phyloP scores from a whole-genome alignment of 2,797 vertebrate genomes.

The Pampus argenteus region DNA sequence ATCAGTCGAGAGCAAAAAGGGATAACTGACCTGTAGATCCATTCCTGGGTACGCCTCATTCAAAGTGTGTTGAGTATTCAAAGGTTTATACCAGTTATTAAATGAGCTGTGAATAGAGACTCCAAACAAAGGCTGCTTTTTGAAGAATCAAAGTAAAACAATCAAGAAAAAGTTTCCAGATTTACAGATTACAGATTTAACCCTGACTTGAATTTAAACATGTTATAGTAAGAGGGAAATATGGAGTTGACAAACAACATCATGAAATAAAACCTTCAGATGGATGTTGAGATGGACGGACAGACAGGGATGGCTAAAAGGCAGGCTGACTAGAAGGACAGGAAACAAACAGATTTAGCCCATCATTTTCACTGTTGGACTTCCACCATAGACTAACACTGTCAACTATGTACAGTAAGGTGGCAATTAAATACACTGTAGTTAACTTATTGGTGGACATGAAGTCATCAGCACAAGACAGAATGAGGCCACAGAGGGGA shows the following conservation, averaged over 20 bases:
- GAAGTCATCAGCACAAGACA: slow-evolving; percentile 41
- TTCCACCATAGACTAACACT: slow-evolving; percentile 27
- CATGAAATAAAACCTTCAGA: not conserved
- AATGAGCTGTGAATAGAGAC: slow-evolving; percentile 41
- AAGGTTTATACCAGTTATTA: slow-evolving; percentile 24
- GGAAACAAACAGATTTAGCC: slow-evolving; percentile 56
- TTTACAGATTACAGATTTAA: not conserved
- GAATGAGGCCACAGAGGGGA: slow-evolving; percentile 27
- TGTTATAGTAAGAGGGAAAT: not conserved
- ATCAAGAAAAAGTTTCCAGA: slow-evolving; percentile 11
- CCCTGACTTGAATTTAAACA: slow-evolving; percentile 5
- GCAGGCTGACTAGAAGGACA: slow-evolving; percentile 38
- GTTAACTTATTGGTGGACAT: slow-evolving; percentile 19
- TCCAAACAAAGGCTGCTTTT: slow-evolving; percentile 44
- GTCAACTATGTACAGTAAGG: slow-evolving; percentile 26
- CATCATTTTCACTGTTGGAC: slow-evolving; percentile 56
- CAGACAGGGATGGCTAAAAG: slow-evolving; percentile 39
- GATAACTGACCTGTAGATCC: slow-evolving; percentile 41
- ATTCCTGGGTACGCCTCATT: slow-evolving; percentile 32
- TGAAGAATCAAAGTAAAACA: slow-evolving; percentile 27
- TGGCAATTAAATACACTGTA: slow-evolving; percentile 35
- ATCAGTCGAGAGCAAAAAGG: slow-evolving; percentile 29
- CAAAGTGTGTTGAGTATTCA: slow-evolving; percentile 38
- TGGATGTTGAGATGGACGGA: slow-evolving; percentile 3
- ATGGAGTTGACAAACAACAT: not conserved